Conservation (phyloP, 2,797 vertebrate species). For the Perodicticus potto region DNA sequence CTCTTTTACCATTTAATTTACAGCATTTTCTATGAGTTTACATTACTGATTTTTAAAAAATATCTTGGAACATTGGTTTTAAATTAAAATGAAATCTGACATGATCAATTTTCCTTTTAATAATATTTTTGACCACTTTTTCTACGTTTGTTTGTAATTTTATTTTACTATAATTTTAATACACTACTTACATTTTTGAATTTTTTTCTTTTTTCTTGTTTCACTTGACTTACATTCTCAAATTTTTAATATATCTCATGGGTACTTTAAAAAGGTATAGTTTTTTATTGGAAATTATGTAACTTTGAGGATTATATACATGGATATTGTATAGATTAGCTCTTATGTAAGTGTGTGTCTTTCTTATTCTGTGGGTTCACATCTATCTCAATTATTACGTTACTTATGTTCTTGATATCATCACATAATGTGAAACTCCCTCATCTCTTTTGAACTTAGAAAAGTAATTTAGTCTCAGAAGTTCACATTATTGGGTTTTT, state of each 20-base stretch:
- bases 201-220: not conserved
- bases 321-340: not conserved
- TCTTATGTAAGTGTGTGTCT: not conserved
- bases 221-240: not conserved
- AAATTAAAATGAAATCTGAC: not conserved
- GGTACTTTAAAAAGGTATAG: not conserved
- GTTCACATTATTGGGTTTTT: not conserved
- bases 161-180: not conserved
- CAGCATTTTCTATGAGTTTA: not conserved
- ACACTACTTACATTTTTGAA: not conserved
- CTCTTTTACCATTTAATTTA: not conserved
- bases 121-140: not conserved
- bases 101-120: not conserved
- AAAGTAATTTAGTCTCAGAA: not conserved
- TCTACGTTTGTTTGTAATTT: not conserved
- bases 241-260: not conserved
- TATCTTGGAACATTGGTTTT: not conserved
- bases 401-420: too few relatives aligned
- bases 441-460: not conserved
- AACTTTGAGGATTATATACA: not conserved
- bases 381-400: not conserved
- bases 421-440: not conserved
- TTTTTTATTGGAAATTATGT: not conserved
- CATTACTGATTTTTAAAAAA: not conserved
- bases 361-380: not conserved